Conservation (phyloP, 2,113 vertebrate species). For the Rhea americana region DNA sequence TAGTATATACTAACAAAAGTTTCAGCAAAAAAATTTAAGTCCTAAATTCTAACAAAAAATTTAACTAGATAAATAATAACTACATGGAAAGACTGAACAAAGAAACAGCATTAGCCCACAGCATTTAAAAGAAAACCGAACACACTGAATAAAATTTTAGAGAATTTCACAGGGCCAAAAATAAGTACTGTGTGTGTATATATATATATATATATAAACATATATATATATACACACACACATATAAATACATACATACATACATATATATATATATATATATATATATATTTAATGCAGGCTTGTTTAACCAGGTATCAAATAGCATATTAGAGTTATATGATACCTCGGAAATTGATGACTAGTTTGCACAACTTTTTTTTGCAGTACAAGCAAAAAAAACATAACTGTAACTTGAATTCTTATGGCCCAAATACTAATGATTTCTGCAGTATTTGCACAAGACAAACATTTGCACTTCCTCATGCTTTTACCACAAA, state of each 20-base stretch:
- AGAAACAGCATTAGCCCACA: background rate
- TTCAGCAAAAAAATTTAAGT: background rate
- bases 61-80: background rate
- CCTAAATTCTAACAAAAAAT: background rate
- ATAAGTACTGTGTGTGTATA: background rate
- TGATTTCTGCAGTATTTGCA: background rate
- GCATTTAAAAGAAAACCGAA: background rate
- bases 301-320: background rate
- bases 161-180: background rate
- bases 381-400: background rate
- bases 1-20: background rate
- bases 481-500: background rate
- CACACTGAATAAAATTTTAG: background rate
- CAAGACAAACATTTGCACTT: background rate
- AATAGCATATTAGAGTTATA: background rate
- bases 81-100: background rate
- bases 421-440: background rate
- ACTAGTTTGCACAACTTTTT: background rate
- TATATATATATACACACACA: too few species aligned
- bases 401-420: background rate
- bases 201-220: too few species aligned
- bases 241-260: background rate
- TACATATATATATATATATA: too few species aligned
- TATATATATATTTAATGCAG: background rate
- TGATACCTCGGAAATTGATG: background rate